phyloP scores from a whole-genome alignment of 1,140 invertebrate genomes.

The Caenorhabditis brenneri region DNA sequence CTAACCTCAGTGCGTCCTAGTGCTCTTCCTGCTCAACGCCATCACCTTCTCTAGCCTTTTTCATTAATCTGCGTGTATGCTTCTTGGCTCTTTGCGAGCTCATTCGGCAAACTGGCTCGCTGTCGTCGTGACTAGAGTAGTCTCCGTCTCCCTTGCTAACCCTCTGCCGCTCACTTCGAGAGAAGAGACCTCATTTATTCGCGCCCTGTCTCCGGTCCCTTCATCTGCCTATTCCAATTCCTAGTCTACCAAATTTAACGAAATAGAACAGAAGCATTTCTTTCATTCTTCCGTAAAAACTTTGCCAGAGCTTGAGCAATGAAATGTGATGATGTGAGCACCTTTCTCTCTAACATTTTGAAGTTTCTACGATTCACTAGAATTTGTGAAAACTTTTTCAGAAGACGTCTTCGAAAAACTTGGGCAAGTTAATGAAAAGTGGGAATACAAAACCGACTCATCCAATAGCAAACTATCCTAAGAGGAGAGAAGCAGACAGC shows the following conservation, averaged over 20 bases:
- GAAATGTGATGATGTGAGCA: background rate
- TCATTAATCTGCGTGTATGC: background rate
- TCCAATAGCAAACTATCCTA: background rate
- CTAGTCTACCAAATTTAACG: background rate
- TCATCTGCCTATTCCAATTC: background rate
- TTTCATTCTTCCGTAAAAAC: background rate
- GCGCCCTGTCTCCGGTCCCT: background rate
- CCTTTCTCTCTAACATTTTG: background rate
- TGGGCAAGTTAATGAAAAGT: constrained; percentile 16
- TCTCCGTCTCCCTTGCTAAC: background rate
- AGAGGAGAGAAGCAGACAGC: background rate
- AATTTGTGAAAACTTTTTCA: background rate
- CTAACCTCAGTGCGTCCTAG: background rate
- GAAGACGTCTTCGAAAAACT: constrained; percentile 30
- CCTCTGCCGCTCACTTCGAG: background rate
- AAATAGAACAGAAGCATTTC: background rate
- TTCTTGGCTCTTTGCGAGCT: constrained; percentile 30
- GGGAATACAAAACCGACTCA: background rate
- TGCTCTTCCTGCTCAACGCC: background rate
- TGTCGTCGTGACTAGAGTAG: background rate
- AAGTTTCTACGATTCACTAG: background rate
- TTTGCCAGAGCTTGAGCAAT: background rate
- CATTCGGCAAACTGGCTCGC: background rate
- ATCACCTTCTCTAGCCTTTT: background rate
- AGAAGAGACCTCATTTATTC: background rate